Conservation (phyloP, 2,113 vertebrate genomes). For the Mastomys natalensis region DNA sequence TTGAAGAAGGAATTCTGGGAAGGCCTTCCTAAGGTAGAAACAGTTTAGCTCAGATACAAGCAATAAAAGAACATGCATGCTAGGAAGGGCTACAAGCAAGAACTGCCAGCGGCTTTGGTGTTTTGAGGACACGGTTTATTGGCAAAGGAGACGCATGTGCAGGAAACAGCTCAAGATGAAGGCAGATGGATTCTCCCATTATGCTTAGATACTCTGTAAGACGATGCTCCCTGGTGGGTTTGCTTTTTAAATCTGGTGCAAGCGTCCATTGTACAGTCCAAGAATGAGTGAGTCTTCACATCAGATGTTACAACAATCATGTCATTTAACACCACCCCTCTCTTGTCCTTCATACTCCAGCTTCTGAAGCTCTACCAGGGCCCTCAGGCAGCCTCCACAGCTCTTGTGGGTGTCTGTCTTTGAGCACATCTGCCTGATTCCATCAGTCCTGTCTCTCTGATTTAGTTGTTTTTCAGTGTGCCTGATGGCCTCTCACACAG, state of each 20-base stretch:
- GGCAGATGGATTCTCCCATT: background rate
- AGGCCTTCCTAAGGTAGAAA: background rate
- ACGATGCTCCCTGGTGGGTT: background rate
- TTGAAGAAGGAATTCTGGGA: background rate
- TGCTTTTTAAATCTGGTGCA: background rate
- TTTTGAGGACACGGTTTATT: fast-evolving
- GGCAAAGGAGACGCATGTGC: background rate
- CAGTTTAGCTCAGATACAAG: background rate
- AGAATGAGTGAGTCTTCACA: background rate
- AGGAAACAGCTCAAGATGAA: background rate
- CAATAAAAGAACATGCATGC: background rate
- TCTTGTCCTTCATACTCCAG: no score
- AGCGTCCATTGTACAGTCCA: background rate
- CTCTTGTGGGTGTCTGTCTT: background rate
- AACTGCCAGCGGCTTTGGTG: fast-evolving
- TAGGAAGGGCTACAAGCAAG: background rate
- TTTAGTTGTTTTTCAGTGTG: background rate
- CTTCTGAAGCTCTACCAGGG: background rate
- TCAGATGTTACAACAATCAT: background rate
- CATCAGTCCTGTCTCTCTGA: background rate
- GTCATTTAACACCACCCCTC: background rate
- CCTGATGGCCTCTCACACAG: background rate
- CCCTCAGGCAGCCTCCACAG: background rate
- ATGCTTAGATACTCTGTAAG: background rate
- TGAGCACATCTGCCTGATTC: background rate